Base-by-base conservation (phyloP, 2,113 vertebrate genomes). In the Cottus gobio region DNA sequence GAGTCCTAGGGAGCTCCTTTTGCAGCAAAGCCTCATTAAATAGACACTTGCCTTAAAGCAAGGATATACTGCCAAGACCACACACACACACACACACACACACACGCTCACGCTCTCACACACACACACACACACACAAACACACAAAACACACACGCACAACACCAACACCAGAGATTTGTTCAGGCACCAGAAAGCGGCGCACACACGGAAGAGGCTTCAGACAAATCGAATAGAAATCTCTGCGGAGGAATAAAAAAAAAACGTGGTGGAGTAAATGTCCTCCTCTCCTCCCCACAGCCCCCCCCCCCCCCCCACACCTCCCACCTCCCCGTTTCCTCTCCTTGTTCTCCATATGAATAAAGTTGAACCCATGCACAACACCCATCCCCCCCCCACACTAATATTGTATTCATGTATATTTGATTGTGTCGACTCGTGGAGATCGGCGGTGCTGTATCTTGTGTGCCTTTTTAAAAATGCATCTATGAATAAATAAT, bases 21-120 rank as follows among this genome's bases (percentile, higher is more conserved):
- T 87, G 89, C 90, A 89, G 91, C 87, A 90, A 87, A 92, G 91
- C 87, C 91, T 92, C 92, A 93, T 90, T 94, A 93, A 92, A 91
- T 89, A 89, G 85, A 90, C 87, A 87, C 86, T 86, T 79, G 90
- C 88, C 87, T 91, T 88, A 87, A 86, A 91, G 86, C 87, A 56
- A 90, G 84, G 82, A 87, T 84, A 84, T 82, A 89, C 77, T 76
- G 79, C 60, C 77, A 86, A 5, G 83, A 88, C 87, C 89, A 84
- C 90, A 90, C 70, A 66, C 39, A 52, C 70, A 71, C 66, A 48
- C 64, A 46, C 37, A 28, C 37, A 28, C 62, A 39, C 22, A 36
- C 34, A n/a, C 72, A 62, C 44, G 28, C 61, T 16, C 22, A 44
- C n/a, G n/a, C n/a, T n/a, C n/a, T n/a, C n/a, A n/a, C n/a, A n/a